A percentile compares a stretch with the other conserved stretches of the same genome.
These are phyloP conservation scores for Odontesthes bonariensis DNA, from an alignment of 2,113 vertebrate genomes.

Conservation along the genomic window DNA sequence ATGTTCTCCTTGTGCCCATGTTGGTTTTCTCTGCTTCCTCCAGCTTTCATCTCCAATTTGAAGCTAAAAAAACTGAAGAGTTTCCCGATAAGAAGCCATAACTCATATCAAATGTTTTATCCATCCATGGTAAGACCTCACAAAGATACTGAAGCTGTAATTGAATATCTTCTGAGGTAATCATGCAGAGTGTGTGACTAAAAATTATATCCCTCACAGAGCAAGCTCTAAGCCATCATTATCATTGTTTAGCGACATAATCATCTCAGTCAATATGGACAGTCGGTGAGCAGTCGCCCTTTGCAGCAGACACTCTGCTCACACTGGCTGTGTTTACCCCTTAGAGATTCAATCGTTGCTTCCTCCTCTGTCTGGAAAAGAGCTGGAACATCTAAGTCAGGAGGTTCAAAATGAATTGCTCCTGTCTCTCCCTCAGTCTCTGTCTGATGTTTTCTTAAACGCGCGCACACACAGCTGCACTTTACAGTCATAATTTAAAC, in stretches of 20 bases:
- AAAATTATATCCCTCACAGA: slow-evolving; percentile 3
- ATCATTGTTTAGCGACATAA: slow-evolving; percentile 39
- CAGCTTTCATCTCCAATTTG: too few species aligned
- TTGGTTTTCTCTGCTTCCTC: too few species aligned
- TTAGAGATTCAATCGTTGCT: slow-evolving; percentile 34
- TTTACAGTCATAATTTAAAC: slow-evolving; percentile 10
- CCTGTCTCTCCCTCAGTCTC: slow-evolving; percentile 24
- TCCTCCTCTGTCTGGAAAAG: slow-evolving; percentile 20
- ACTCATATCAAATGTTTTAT: neutral
- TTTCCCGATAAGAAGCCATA: neutral
- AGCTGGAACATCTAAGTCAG: slow-evolving; percentile 21
- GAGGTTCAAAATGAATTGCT: slow-evolving; percentile 43
- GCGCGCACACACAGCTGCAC: neutral
- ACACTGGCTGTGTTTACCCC: slow-evolving; percentile 49
- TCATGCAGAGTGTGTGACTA: neutral
- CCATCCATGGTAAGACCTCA: neutral
- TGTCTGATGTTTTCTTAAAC: slow-evolving; percentile 11
- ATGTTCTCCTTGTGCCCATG: too few species aligned
- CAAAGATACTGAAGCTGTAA: slow-evolving; percentile 9
- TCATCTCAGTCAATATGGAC: slow-evolving; percentile 53
- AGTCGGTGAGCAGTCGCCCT: slow-evolving; percentile 22
- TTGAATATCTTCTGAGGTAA: slow-evolving; percentile 35
- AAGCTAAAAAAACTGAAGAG: too few species aligned
- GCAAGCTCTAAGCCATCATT: slow-evolving; percentile 31
- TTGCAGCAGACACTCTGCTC: slow-evolving; percentile 19